Conservation (phyloP, 2,888 invertebrate species). For the Metellina segmentata region DNA sequence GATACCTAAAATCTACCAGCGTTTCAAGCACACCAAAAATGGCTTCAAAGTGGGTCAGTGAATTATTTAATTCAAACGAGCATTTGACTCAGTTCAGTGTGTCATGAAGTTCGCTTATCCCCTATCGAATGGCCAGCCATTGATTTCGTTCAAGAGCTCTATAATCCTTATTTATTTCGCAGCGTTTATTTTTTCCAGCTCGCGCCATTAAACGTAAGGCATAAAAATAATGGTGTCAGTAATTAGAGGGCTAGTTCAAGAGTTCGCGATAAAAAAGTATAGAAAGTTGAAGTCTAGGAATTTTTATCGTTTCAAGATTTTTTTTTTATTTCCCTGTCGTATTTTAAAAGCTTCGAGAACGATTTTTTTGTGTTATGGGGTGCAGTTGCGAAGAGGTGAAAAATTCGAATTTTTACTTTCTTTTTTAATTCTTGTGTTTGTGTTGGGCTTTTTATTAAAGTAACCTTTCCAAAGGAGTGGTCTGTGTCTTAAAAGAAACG, state of each 20-base stretch:
- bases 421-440: not conserved
- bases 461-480: not conserved
- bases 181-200: conserved; percentile 27
- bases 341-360: not conserved
- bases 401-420: conserved; percentile 6
- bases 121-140: conserved; percentile 47
- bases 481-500: not conserved
- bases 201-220: conserved; percentile 28
- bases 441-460: not conserved
- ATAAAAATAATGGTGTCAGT: conserved; percentile 73
- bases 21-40: not conserved
- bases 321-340: not conserved
- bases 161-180: conserved; percentile 71
- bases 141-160: conserved; percentile 45
- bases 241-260: conserved; percentile 60
- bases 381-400: conserved; percentile 11
- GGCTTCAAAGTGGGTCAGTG: not conserved
- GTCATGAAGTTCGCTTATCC: not conserved
- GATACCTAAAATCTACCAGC: not conserved
- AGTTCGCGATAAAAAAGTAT: conserved; percentile 63
- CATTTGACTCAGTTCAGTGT: conserved; percentile 7
- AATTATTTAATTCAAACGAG: conserved; percentile 17
- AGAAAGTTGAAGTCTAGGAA: conserved; percentile 10
- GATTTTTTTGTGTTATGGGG: not conserved
- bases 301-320: conserved; percentile 46